These are phyloP conservation scores for Acanthoscelides obtectus DNA, from an alignment of 2,888 invertebrate genomes.

Conservation along the genomic window DNA sequence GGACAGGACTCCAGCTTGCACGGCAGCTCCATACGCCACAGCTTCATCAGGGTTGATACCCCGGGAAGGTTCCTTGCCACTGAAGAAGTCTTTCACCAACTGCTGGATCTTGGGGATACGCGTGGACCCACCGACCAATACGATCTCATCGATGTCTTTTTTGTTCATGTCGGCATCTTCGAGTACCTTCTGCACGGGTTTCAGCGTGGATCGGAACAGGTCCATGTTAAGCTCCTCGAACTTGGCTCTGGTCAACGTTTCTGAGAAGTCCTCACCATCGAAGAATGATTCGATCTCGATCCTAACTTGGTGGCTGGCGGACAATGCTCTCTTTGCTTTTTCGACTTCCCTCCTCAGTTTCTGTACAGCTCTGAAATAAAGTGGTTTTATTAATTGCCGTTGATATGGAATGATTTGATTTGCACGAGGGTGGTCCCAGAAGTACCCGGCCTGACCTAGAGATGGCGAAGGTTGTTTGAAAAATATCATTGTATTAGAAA, in stretches of 20 bases:
- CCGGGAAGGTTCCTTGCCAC: constrained; percentile 95
- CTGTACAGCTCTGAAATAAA: constrained; percentile 72
- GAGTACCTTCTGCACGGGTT: constrained; percentile 92
- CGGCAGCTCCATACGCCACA: constrained; percentile 97
- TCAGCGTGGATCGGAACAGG: constrained; percentile 84
- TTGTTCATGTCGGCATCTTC: constrained; percentile 99
- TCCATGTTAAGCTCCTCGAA: constrained; percentile 98
- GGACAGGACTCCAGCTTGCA: constrained; percentile 96
- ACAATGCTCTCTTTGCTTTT: constrained; percentile 94
- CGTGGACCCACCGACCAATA: constrained; percentile 97
- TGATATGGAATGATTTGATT: too few species aligned
- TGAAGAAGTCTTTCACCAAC: constrained; percentile 90
- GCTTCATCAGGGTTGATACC: constrained; percentile 99
- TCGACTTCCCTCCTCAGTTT: constrained; percentile 96
- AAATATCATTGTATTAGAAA: too few species aligned
- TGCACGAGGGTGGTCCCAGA: too few species aligned
- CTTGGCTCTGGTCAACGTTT: constrained; percentile 95
- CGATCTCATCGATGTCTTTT: constrained; percentile 97
- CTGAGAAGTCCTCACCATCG: constrained; percentile 97
- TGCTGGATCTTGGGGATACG: constrained; percentile 98
- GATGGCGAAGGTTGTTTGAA: too few species aligned
- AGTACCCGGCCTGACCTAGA: too few species aligned
- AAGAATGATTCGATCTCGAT: constrained; percentile 99
- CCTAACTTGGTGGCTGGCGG: constrained; percentile 90
- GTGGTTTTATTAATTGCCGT: constrained; percentile 48